A percentile compares a stretch with the other conserved stretches of the same genome.
Conservation (phyloP, 2,113 vertebrate genomes). For the Vulpes vulpes region DNA sequence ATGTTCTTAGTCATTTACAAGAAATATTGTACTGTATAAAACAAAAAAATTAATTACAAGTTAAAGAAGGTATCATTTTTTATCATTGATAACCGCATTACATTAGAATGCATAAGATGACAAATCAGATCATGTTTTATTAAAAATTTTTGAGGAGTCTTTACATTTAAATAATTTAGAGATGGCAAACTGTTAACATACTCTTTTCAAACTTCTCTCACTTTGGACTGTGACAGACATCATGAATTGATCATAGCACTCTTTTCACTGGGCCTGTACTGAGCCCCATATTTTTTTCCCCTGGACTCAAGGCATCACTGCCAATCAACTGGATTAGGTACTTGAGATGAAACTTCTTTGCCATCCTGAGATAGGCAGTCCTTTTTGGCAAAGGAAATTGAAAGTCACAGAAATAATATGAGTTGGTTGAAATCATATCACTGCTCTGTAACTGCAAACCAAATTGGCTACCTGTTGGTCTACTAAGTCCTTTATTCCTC, state of each 20-base stretch:
- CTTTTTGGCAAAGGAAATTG: not conserved
- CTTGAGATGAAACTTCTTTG: not conserved
- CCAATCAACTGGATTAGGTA: not conserved
- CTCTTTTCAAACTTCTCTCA: not conserved
- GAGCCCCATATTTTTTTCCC: not conserved
- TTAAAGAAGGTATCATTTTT: constrained; percentile 30
- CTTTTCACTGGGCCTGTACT: not conserved
- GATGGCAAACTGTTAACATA: not conserved
- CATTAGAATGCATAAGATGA: not conserved
- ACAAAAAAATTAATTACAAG: not conserved
- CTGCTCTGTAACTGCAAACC: not conserved
- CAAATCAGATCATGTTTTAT: not conserved
- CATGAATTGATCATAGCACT: not conserved
- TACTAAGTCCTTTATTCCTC: not conserved
- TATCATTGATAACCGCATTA: not conserved
- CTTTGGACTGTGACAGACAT: not conserved
- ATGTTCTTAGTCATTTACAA: not conserved
- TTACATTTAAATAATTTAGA: not conserved
- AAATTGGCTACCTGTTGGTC: not conserved
- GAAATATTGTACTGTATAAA: not conserved
- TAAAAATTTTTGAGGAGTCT: not conserved
- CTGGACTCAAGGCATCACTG: not conserved
- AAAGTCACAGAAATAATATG: not conserved
- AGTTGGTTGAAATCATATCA: not conserved
- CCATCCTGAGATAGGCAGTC: not conserved